Base-by-base conservation (phyloP, 2,113 vertebrate genomes). In the Haliaeetus leucogaster region DNA sequence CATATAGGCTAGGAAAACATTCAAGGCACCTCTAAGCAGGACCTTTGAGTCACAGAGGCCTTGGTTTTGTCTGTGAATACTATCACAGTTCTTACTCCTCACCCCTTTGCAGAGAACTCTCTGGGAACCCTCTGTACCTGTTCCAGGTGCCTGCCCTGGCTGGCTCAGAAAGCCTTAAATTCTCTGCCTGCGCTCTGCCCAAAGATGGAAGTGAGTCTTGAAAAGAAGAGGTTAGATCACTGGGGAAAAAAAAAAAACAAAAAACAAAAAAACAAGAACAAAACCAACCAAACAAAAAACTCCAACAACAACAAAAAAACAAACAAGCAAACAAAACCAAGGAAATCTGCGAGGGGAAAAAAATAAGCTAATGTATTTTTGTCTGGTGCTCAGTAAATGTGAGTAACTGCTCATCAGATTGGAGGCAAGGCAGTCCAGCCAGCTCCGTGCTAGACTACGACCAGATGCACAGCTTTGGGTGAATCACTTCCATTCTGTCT, bases 101-200 rank as follows among this genome's bases (percentile, higher is more conserved):
- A 29, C 13, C 3, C 2, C 1, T 81, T 87, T 58, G 13, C 26
- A 47, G 19, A 50, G 21, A 85, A 61, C 7, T 67, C 15, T 67
- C 38, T 67, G n/a, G 34, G 47, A 85, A 30, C 27, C 9, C 17
- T 25, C 42, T 61, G 9, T 40, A 26, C 12, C 13, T 25, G 27
- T 45, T 32, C n/a, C 81, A 74, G 5, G 0, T 47, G 14, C 22
- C 70, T 45, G 45, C 3, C 2, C 6, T 0, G 2, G 7, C 8
- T 17, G 7, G 3, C 11, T 61, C 30, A 50, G 61, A 58, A 82
- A 61, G 12, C 3, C 32, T 92, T 68, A 42, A 43, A 43, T 19
- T 80, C 6, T 65, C 55, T 67, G 16, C 15, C 29, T 4, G 3
- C 3, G 12, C 6, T 47, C 19, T 88, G 19, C 27, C 32, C 45